Base-by-base conservation (phyloP, 1,140 invertebrate genomes). In the Pogonognathellus flavescens region DNA sequence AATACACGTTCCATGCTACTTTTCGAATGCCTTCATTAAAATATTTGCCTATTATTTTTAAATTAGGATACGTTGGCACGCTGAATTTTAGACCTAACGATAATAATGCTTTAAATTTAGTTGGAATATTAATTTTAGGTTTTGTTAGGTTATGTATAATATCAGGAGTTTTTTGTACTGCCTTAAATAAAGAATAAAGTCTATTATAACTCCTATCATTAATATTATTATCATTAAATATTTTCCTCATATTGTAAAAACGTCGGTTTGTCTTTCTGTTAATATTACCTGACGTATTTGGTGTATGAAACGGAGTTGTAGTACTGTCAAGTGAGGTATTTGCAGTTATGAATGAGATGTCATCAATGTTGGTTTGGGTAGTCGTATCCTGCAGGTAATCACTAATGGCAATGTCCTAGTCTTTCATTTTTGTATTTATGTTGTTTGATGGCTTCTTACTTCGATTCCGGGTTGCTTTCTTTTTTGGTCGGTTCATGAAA, bases 91-190 rank as follows among this genome's bases (percentile, higher is more conserved):
- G 14, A 31, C 62, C 22, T 66, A 66, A 25, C 1, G 62, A 22
- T 14, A 66, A 25, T 13, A 66, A 25, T 11, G 22, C 22, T 59
- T 59, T 59, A 6, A n/a, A 59, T 59, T 59, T 18, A 16, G 7
- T 59, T n/a, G 57, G 57, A 16, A 59, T 18, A n/a, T 16, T 59
- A 59, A 59, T n/a, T 7, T 59, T 18, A 59, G 57, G 22, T 31
- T 66, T 66, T 14, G 62, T 59, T n/a, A 59, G 14, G 18, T 59
- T 59, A 59, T 59, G 57, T n/a, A 59, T 59, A n/a, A 59, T 59
- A n/a, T 59, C 16, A 16, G 6, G 16, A 16, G 57, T 59, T n/a
- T 59, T 18, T 18, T 59, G 16, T 16, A n/a, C 57, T 7, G 16
- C 16, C 18, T n/a, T 59, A n/a, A 59, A 59, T 16, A 59, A n/a